phyloP scores from a whole-genome alignment of 1,140 invertebrate species.

The Conus betulinus region DNA sequence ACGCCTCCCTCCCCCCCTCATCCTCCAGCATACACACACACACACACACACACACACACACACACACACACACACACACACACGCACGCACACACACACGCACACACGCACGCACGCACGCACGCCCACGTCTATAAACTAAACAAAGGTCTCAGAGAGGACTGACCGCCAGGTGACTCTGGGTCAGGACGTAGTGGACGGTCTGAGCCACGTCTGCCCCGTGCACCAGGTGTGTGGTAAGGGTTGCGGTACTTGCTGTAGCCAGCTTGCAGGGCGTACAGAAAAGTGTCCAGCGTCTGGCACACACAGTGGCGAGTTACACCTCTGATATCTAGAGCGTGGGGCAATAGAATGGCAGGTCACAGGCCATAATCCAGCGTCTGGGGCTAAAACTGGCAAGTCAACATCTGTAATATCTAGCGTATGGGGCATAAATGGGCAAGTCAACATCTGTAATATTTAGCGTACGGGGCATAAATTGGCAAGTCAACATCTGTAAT shows the following conservation, averaged over 20 bases:
- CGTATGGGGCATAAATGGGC: too few relatives aligned
- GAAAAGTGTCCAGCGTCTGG: constrained; percentile 75
- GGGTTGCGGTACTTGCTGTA: constrained; percentile 87
- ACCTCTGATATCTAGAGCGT: too few relatives aligned
- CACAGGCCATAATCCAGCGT: too few relatives aligned
- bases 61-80: neutral
- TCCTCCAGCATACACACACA: too few relatives aligned
- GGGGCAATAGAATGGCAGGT: too few relatives aligned
- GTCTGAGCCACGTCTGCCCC: constrained; percentile 97
- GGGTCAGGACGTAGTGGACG: constrained; percentile 93
- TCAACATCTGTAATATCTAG: too few relatives aligned
- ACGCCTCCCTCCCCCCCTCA: neutral
- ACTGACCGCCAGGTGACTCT: constrained; percentile 91
- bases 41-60: neutral
- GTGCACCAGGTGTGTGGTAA: constrained; percentile 96
- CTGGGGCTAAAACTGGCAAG: too few relatives aligned
- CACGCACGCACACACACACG: neutral
- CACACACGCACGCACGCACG: neutral
- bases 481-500: too few relatives aligned
- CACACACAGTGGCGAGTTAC: neutral
- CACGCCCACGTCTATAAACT: neutral
- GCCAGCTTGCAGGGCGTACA: constrained; percentile 76
- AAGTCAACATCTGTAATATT: too few relatives aligned
- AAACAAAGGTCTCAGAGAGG: neutral
- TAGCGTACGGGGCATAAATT: too few relatives aligned